Evolutionary conservation across 2,888 invertebrate genomes (phyloP).

Genomic region (Atrina japonica): DNA sequence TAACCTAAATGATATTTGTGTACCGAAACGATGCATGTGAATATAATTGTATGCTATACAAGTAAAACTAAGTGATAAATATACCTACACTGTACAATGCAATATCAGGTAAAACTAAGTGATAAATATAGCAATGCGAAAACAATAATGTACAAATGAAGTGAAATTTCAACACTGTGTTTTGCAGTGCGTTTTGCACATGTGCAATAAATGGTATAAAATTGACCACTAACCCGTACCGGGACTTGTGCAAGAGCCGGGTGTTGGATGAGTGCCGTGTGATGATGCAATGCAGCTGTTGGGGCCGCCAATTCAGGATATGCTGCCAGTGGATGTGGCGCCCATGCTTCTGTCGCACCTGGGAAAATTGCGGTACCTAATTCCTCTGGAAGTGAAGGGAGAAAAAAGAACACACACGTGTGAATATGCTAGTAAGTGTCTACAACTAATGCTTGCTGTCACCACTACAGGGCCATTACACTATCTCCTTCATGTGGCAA

Average conservation of each 20-base stretch:
- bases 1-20: constrained; percentile 6
- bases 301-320: constrained; percentile 83
- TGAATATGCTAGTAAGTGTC: constrained; percentile 30
- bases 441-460: too few species aligned
- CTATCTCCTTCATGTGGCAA: too few species aligned
- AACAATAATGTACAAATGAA: too few species aligned
- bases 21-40: not conserved
- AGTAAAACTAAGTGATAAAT: not conserved
- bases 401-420: constrained; percentile 44
- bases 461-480: too few species aligned
- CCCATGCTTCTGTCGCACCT: constrained; percentile 95
- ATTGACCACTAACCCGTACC: constrained; percentile 70
- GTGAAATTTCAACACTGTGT: too few species aligned
- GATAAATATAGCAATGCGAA: too few species aligned
- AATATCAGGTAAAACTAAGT: not conserved
- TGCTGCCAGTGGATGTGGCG: constrained; percentile 85
- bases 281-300: constrained; percentile 85
- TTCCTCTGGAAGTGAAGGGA: constrained; percentile 83
- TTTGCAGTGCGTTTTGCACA: constrained; percentile 41
- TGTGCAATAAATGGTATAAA: constrained; percentile 49
- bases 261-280: constrained; percentile 88
- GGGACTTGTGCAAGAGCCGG: constrained; percentile 96
- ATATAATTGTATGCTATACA: not conserved
- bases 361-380: constrained; percentile 93
- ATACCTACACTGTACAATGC: not conserved